Conservation (phyloP, 2,888 invertebrate species). For the Stomorhina lunata region DNA sequence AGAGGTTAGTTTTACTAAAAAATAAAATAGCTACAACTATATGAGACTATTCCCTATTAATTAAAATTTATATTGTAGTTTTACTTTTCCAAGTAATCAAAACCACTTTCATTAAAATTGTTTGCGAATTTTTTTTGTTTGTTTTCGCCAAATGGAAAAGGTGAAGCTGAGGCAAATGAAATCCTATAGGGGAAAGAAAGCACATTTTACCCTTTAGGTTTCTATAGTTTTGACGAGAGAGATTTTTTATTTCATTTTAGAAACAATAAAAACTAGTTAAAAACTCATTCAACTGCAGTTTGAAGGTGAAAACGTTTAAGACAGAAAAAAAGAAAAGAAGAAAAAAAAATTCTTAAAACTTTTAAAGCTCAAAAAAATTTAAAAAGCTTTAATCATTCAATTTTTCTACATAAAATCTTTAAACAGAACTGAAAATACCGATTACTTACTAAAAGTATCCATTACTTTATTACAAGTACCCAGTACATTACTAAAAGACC, state of each 20-base stretch:
- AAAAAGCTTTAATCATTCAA: no score
- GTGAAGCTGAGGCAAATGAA: background rate
- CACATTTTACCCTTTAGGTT: background rate
- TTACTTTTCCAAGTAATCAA: slow-evolving; percentile 26
- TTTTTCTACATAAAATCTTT: no score
- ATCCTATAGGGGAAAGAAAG: background rate
- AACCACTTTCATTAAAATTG: slow-evolving; percentile 33
- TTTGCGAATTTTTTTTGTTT: slow-evolving; percentile 11
- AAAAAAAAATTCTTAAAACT: no score
- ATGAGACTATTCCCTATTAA: slow-evolving; percentile 22
- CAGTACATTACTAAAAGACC: no score
- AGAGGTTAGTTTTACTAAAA: background rate
- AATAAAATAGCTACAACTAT: background rate
- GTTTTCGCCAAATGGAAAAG: background rate
- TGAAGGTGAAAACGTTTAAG: slow-evolving; percentile 10
- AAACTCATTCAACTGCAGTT: slow-evolving; percentile 4
- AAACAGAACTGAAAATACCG: no score
- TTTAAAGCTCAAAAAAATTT: no score
- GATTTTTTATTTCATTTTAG: background rate
- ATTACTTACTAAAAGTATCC: no score
- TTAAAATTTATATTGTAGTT: slow-evolving; percentile 11
- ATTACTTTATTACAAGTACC: no score
- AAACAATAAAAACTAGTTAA: slow-evolving; percentile 17
- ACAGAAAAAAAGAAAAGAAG: no score
- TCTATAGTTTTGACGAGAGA: background rate